These are phyloP conservation scores for Engraulis encrasicolus DNA, from an alignment of 2,113 vertebrate species.

Conservation along the genomic window DNA sequence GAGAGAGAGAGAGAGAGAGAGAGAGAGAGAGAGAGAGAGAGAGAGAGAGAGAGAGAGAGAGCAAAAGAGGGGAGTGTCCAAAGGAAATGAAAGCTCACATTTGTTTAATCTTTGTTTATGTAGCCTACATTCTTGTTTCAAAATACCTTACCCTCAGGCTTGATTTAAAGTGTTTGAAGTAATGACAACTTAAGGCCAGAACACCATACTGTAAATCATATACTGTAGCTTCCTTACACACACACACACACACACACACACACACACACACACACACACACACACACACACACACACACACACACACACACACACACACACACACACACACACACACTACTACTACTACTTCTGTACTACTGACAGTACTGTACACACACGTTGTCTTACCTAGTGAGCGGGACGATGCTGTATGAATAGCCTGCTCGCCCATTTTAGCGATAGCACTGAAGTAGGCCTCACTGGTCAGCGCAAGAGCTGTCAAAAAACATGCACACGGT, in stretches of 20 bases:
- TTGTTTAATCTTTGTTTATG: background rate
- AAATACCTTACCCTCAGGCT: background rate
- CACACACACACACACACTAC: background rate
- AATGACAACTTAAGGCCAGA: background rate
- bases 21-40: too few species aligned
- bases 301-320: conserved; percentile 15
- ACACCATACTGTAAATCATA: background rate
- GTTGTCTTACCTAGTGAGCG: conserved; percentile 83
- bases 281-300: too few species aligned
- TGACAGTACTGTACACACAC: conserved; percentile 37
- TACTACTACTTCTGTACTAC: too few species aligned
- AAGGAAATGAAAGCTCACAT: background rate
- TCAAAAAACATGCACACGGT: conserved; percentile 8
- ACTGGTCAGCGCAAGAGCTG: conserved; percentile 84
- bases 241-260: conserved; percentile 6
- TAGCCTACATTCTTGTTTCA: background rate
- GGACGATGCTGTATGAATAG: conserved; percentile 87
- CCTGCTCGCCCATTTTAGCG: conserved; percentile 90
- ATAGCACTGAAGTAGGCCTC: conserved; percentile 90
- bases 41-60: background rate
- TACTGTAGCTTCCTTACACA: background rate
- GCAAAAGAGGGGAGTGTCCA: background rate
- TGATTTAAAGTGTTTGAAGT: background rate
- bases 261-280: background rate
- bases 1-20: background rate